Conservation (phyloP, 1,140 invertebrate species). For the Alviniconcha marisindica region DNA sequence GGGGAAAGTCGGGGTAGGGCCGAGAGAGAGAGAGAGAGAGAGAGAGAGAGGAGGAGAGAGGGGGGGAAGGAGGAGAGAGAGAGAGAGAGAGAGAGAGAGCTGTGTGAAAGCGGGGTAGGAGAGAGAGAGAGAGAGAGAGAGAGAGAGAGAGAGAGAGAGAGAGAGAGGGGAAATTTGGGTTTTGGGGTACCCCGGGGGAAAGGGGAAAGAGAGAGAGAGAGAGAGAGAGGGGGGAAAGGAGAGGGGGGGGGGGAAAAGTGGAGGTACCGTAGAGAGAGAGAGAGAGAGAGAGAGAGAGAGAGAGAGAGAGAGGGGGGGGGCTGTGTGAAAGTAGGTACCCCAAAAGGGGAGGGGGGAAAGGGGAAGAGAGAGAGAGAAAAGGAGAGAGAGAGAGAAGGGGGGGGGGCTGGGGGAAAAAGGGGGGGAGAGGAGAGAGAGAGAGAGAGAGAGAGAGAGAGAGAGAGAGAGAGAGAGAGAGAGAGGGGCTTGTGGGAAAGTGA, state of each 20-base stretch:
- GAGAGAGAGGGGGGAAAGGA: not conserved
- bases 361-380: not conserved
- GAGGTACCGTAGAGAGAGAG: too few relatives aligned
- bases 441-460: not conserved
- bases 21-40: not conserved
- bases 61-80: not conserved
- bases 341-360: not conserved
- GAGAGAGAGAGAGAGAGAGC: not conserved
- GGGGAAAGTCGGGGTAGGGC: not conserved
- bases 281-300: conserved; percentile 11
- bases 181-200: not conserved
- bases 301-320: not conserved
- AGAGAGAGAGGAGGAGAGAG: not conserved
- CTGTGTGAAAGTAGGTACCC: too few relatives aligned
- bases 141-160: too few relatives aligned
- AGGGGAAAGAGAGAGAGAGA: not conserved
- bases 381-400: not conserved
- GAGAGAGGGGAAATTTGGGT: too few relatives aligned
- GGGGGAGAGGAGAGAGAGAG: not conserved
- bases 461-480: not conserved
- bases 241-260: too few relatives aligned
- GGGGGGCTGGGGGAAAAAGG: too few relatives aligned
- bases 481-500: not conserved
- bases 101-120: too few relatives aligned
- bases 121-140: too few relatives aligned